Evolutionary conservation across 2,113 vertebrate genomes (phyloP).

Genomic region (Cranoglanis bouderius): DNA sequence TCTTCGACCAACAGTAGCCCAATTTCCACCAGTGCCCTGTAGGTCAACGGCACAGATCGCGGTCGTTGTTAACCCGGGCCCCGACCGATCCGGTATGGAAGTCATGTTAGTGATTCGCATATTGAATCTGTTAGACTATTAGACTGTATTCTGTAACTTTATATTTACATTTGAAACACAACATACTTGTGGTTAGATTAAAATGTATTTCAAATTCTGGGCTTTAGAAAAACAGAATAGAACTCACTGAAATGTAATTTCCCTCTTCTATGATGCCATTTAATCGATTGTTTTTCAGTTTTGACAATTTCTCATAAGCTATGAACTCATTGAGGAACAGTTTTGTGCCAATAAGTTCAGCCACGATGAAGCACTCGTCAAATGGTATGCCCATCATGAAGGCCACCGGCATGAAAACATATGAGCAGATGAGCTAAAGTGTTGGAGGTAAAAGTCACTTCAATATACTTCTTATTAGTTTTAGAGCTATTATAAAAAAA

Average conservation of each 20-base stretch:
- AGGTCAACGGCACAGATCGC: no score
- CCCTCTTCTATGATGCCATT: slow-evolving; percentile 70
- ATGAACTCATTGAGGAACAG: slow-evolving; percentile 95
- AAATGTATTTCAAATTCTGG: not conserved
- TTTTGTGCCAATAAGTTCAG: slow-evolving; percentile 88
- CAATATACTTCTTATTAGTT: not conserved
- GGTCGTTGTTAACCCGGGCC: no score
- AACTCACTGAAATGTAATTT: slow-evolving; percentile 88
- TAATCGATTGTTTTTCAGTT: slow-evolving; percentile 78
- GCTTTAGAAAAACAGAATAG: not conserved
- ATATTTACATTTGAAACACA: slow-evolving; percentile 2
- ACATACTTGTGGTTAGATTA: not conserved
- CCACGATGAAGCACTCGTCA: slow-evolving; percentile 80
- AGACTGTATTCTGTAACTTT: not conserved
- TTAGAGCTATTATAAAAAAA: not conserved
- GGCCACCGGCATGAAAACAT: slow-evolving; percentile 87
- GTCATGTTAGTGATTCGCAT: no score
- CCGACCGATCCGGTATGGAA: no score
- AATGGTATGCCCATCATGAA: slow-evolving; percentile 91
- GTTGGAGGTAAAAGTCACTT: slow-evolving; percentile 16
- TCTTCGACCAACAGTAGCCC: no score
- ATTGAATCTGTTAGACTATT: no score
- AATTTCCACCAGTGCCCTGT: no score
- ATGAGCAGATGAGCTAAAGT: slow-evolving; percentile 87
- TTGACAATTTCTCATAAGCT: slow-evolving; percentile 83